A percentile compares a stretch with the other conserved stretches of the same genome.
These are phyloP conservation scores for Silurus glanis DNA, from an alignment of 2,113 vertebrate species.

Conservation along the genomic window DNA sequence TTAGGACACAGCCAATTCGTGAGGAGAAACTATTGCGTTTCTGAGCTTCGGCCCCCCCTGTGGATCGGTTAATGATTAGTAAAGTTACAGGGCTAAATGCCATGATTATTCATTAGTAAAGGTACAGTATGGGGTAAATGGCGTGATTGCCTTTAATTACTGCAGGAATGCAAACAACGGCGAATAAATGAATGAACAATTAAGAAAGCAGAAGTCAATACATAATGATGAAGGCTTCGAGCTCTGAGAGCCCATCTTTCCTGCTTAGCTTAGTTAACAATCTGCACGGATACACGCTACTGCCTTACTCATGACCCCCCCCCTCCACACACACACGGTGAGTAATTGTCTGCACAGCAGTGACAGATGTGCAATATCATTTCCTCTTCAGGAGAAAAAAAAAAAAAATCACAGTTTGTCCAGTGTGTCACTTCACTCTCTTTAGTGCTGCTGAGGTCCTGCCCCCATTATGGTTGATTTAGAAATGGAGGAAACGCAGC, in stretches of 20 bases:
- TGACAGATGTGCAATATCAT: constrained; percentile 96
- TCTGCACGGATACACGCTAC: constrained; percentile 67
- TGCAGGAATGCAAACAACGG: constrained; percentile 49
- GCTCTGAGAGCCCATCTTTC: constrained; percentile 56
- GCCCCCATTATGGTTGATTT: constrained; percentile 99
- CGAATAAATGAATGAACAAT: constrained; percentile 59
- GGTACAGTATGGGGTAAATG: constrained; percentile 52
- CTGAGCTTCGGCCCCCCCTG: background rate
- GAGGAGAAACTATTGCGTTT: constrained; percentile 27
- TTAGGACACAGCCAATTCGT: background rate
- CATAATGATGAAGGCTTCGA: constrained; percentile 52
- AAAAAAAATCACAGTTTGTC: constrained; percentile 91
- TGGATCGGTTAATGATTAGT: constrained; percentile 45
- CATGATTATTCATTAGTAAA: constrained; percentile 53
- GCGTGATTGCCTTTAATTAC: constrained; percentile 57
- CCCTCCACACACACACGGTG: constrained; percentile 58
- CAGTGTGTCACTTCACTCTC: constrained; percentile 90
- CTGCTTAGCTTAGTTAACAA: constrained; percentile 69
- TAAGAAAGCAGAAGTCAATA: constrained; percentile 56
- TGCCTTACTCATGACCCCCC: constrained; percentile 47
- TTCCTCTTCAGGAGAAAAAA: constrained; percentile 84
- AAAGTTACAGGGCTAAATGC: constrained; percentile 44
- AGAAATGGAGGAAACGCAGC: constrained; percentile 86
- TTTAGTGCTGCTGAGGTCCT: constrained; percentile 94
- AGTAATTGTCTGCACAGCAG: constrained; percentile 83